Evolutionary conservation across 2,797 vertebrate genomes (phyloP), one percentile per base, ranked within the genome.

Genomic region (Linurgus olivaceus): DNA sequence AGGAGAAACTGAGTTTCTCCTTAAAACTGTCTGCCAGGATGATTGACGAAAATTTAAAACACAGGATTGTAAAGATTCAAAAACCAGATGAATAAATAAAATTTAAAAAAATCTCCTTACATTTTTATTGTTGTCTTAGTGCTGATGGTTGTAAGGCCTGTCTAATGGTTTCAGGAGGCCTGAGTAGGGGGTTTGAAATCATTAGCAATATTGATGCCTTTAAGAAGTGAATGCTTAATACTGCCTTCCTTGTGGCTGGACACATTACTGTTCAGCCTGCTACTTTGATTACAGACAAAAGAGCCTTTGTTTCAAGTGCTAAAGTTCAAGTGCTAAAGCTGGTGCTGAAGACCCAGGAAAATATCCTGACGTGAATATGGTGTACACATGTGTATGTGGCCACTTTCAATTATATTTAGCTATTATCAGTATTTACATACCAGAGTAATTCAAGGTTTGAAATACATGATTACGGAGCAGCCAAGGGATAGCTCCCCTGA

Each of bases 161-260:
- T 88, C 86, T 95, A 86, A 90, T 90, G 94, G 86, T 94, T 95
- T 94, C 94, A 93, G 88, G 77, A 91, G 86, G 76, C 33, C 72
- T 50, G 44, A 93, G 86, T 84, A 37, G 8, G 74, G 70, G 51
- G 24, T 81, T 93, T 96, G 86, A 94, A 96, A 96, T 84, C 90
- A 86, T 93, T 97, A 95, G 90, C 71, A 93, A 26, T 96, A 95
- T 86, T 90, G 86, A 92, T 94, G 83, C 54, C 55, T 76, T 61
- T 90, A 74, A 88, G 66, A 90, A 62, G 51, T 40, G 44, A 93
- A 62, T 70, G 67, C 24, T 94, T 95, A 88, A 90, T 70, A 78
- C 16, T 62, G 17, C 58, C 51, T 54, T 86, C 81, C 67, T 88
- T 82, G 51, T 73, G 59, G 44, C 71, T 73, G 51, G 29, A 71